Percentiles rank a stretch among this genome's conserved stretches.
These are phyloP conservation scores for Dermochelys coriacea DNA, from an alignment of 2,797 vertebrate species.

Conservation along the genomic window DNA sequence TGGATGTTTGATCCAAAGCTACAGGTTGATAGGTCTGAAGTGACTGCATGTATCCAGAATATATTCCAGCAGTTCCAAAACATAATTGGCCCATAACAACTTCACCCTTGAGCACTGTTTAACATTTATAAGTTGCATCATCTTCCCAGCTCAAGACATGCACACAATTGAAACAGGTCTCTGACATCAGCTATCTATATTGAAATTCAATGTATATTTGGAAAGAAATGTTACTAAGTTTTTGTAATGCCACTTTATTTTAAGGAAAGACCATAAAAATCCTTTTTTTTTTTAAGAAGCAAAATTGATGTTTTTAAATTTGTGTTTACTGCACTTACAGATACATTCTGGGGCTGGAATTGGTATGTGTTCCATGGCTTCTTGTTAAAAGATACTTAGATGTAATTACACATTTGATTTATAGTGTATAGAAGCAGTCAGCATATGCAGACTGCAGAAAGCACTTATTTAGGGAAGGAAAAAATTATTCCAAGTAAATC, in stretches of 20 bases:
- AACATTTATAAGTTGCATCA: constrained; percentile 34
- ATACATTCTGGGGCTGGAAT: not conserved
- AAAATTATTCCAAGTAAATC: not conserved
- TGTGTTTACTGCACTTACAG: constrained; percentile 7
- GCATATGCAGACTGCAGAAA: not conserved
- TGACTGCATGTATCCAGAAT: constrained; percentile 48
- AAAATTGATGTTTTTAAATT: not conserved
- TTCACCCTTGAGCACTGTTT: constrained; percentile 40
- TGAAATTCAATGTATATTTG: constrained; percentile 1
- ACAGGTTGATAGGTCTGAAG: constrained; percentile 31
- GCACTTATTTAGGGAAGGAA: not conserved
- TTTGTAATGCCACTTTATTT: constrained; percentile 1
- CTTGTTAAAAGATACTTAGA: not conserved
- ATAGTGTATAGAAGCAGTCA: not conserved
- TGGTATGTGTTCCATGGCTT: not conserved
- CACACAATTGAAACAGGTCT: constrained; percentile 42
- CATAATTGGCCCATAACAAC: constrained; percentile 19
- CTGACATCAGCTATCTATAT: not conserved
- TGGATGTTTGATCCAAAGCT: constrained; percentile 25
- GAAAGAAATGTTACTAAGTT: constrained; percentile 6
- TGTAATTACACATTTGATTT: constrained; percentile 34
- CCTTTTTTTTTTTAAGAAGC: not conserved
- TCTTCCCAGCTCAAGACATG: constrained; percentile 52
- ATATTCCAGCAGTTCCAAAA: constrained; percentile 23
- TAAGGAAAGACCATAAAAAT: not conserved